Percentiles rank a stretch among this genome's conserved stretches.
Evolutionary conservation across 1,140 invertebrate species (phyloP).

Genomic region (Drosophila auraria): DNA sequence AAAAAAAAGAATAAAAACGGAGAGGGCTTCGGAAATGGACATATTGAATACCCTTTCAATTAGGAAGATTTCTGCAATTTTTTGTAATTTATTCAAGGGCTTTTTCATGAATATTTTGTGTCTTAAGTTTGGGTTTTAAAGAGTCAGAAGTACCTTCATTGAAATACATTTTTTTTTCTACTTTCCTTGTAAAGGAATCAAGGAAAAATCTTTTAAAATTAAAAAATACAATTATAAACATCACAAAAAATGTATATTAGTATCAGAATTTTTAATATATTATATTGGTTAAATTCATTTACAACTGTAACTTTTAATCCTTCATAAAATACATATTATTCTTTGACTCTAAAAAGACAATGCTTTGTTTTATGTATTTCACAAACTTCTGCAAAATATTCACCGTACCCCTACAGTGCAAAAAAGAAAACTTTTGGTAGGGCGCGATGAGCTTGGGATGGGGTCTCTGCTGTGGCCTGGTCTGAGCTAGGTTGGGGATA

Average conservation of each 20-base stretch:
- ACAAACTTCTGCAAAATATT: conserved; percentile 14
- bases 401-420: no score
- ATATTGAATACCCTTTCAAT: conserved; percentile 11
- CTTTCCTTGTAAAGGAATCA: no score
- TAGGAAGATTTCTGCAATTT: neutral
- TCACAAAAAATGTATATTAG: no score
- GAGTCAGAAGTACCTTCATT: no score
- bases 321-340: neutral
- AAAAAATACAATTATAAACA: no score
- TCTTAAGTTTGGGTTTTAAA: no score
- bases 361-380: neutral
- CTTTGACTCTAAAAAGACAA: neutral
- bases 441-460: neutral
- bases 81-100: neutral
- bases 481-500: neutral
- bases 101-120: no score
- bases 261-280: no score
- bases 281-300: neutral
- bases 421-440: conserved; percentile 21
- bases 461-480: neutral
- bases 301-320: neutral
- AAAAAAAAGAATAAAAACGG: conserved; percentile 9
- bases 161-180: no score
- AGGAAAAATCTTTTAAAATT: no score
- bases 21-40: neutral